A percentile compares a stretch with the other conserved stretches of the same genome.
These are phyloP conservation scores for Piaya cayana DNA, from an alignment of 2,113 vertebrate genomes.

Conservation along the genomic window DNA sequence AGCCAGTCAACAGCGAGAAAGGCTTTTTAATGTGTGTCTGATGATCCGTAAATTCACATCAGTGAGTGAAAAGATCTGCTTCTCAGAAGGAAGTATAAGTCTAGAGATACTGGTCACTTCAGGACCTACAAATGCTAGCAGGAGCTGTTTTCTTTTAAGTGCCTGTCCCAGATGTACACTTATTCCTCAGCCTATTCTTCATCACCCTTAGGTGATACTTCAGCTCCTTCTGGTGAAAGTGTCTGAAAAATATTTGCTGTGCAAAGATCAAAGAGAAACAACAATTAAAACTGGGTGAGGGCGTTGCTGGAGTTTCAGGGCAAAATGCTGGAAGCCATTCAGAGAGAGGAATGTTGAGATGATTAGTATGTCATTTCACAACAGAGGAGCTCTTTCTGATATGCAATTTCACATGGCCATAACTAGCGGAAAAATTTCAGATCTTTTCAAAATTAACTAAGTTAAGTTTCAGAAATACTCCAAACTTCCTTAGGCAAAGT, in stretches of 20 bases:
- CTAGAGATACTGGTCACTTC: neutral
- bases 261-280: constrained; percentile 9
- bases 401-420: neutral
- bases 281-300: constrained; percentile 5
- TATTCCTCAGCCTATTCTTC: neutral
- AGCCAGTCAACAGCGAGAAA: neutral
- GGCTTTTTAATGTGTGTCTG: neutral
- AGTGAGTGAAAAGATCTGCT: neutral
- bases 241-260: constrained; percentile 4
- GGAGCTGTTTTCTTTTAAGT: neutral
- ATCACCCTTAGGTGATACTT: neutral
- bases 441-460: neutral
- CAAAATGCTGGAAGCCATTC: constrained; percentile 13
- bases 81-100: neutral
- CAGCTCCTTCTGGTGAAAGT: neutral
- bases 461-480: neutral
- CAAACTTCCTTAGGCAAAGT: neutral
- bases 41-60: neutral
- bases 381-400: neutral
- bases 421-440: neutral
- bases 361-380: neutral
- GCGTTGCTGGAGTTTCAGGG: neutral
- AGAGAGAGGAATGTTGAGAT: neutral
- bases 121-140: fast-evolving
- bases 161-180: neutral